Evolutionary conservation across 2,888 invertebrate species (phyloP), one percentile per base, ranked within the genome.

Genomic region (Tribolium freemani): DNA sequence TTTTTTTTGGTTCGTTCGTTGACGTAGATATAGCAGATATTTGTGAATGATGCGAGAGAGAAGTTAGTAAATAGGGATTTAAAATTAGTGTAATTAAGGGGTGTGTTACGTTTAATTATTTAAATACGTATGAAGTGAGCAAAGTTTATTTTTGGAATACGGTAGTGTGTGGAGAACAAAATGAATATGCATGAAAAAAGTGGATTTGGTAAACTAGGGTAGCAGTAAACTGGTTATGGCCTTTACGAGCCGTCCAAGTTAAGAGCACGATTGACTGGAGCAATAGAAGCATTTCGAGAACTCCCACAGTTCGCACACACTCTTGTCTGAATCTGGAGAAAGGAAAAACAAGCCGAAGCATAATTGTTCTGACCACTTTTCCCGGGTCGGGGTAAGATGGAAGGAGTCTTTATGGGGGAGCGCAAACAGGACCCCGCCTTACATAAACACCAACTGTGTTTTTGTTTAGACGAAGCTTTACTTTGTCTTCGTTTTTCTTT

Each of bases 391-490:
- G 54, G 45, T 61, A 67, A 60, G 67, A 68, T 69, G 53, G 72
- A 66, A 67, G 63, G 68, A 68, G 70, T 74, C 75, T 77, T 75
- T 75, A 76, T 75, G 74, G 76, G 73, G 71, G 75, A 76, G 77
- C 71, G 75, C 73, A 73, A 78, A 76, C 74, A 78, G 74, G 74
- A 73, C 76, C 73, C 79, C 79, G 79, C 79, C 81, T 81, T 80
- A 80, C 79, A 81, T 81, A 81, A 82, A 82, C 81, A 82, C 79
- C 75, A 78, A 78, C 78, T 79, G 79, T 79, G 80, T 82, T 80
- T 80, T 79, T 80, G 76, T 78, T 79, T 78, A 78, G 77, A 77
- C 69, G 77, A 68, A 76, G 79, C 77, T 78, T 79, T 76, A 80
- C 78, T 76, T 78, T 77, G 75, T 75, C 75, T 77, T 78, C 76